Percentiles rank a stretch among this genome's conserved stretches.
These are phyloP conservation scores for Poecilia gillii DNA, from an alignment of 2,797 vertebrate species.

Conservation along the genomic window DNA sequence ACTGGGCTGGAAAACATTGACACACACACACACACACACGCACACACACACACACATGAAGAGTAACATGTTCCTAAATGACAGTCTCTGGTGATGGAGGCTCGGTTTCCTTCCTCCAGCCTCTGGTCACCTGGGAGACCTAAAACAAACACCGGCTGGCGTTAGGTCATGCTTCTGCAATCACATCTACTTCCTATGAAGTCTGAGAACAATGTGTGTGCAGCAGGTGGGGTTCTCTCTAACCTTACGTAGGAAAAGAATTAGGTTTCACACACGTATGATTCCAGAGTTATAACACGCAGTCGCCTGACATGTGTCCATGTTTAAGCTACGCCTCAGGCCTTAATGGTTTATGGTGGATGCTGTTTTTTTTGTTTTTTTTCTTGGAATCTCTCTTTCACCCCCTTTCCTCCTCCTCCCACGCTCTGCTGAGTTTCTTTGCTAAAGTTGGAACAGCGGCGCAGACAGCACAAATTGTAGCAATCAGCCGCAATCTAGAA, in stretches of 20 bases:
- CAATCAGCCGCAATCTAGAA: slow-evolving; percentile 69
- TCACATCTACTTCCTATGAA: slow-evolving; percentile 81
- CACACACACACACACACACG: slow-evolving; percentile 41
- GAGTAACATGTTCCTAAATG: slow-evolving; percentile 77
- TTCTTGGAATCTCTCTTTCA: slow-evolving; percentile 22
- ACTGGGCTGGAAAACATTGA: slow-evolving; percentile 28
- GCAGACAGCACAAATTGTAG: slow-evolving; percentile 68
- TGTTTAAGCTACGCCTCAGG: slow-evolving; percentile 8
- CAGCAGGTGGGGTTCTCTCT: slow-evolving; percentile 75
- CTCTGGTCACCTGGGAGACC: slow-evolving; percentile 81
- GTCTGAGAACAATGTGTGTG: slow-evolving; percentile 56
- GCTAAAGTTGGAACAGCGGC: slow-evolving; percentile 50
- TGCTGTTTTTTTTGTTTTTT: slow-evolving; percentile 20
- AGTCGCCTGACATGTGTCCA: slow-evolving; percentile 9
- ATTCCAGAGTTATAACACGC: slow-evolving; percentile 44
- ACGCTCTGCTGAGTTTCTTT: slow-evolving; percentile 21
- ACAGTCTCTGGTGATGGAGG: slow-evolving; percentile 76
- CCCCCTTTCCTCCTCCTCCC: not conserved
- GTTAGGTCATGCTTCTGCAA: slow-evolving; percentile 83
- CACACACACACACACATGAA: slow-evolving; percentile 61
- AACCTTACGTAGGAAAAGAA: slow-evolving; percentile 62
- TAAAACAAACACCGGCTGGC: slow-evolving; percentile 82
- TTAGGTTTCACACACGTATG: slow-evolving; percentile 64
- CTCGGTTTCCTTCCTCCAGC: slow-evolving; percentile 78
- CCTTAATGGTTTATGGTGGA: slow-evolving; percentile 3